Evolutionary conservation across 2,797 vertebrate species (phyloP).

Genomic region (Loris lydekkerianus): DNA sequence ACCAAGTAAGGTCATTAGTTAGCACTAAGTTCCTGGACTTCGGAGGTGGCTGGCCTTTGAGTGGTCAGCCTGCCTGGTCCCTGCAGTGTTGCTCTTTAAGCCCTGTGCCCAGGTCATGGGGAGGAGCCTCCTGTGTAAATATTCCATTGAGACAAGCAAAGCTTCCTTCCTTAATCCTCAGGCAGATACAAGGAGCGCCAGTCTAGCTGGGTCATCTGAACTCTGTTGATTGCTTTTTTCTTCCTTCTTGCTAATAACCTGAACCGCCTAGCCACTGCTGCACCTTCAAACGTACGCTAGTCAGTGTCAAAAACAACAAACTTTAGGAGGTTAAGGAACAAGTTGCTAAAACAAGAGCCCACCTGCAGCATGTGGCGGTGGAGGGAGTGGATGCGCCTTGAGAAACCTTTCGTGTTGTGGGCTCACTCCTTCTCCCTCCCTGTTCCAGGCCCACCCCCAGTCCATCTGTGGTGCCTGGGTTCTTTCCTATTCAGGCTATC

Average conservation of each 20-base stretch:
- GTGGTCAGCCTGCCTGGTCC: fast-evolving
- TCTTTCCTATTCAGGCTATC: slow-evolving; percentile 53
- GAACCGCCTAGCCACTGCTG: slow-evolving; percentile 32
- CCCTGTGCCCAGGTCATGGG: background rate
- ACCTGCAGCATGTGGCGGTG: background rate
- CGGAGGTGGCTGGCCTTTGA: background rate
- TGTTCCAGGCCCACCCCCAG: slow-evolving; percentile 42
- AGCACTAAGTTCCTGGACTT: background rate
- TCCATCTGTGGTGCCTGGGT: slow-evolving; percentile 67
- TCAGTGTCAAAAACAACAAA: background rate
- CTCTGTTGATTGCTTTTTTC: background rate
- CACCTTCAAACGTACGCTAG: slow-evolving; percentile 65
- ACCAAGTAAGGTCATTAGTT: background rate
- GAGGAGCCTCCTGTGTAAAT: background rate
- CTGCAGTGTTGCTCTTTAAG: background rate
- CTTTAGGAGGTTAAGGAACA: slow-evolving; percentile 76
- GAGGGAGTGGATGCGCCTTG: slow-evolving; percentile 31
- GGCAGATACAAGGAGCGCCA: background rate
- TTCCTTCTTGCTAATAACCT: background rate
- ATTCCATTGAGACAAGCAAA: background rate
- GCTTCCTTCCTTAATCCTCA: background rate
- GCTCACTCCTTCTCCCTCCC: background rate
- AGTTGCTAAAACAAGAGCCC: slow-evolving; percentile 50
- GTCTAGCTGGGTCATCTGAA: background rate
- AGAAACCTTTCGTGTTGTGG: slow-evolving; percentile 60